Base-by-base conservation (phyloP, 2,797 vertebrate species). In the Esox masquinongy region DNA sequence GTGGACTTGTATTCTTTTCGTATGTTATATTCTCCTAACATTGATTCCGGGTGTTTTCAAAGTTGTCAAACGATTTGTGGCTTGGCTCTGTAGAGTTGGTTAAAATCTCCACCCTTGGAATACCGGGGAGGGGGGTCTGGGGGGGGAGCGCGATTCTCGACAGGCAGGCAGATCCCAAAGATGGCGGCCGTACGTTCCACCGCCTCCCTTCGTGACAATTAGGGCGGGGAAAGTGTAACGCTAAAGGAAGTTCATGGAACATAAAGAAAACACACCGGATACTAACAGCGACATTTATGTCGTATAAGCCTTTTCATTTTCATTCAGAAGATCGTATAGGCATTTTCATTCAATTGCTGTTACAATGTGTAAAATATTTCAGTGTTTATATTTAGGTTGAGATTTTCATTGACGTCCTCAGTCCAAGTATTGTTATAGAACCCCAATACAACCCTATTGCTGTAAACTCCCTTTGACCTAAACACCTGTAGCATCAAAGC, bases 121-220 rank as follows among this genome's bases (percentile, higher is more conserved):
- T 93, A 87, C 86, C 84, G 86, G 88, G 89, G 88, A 47, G 43
- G 43, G 43, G 43, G 43, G 43, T 47, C 43, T 47, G 43, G 9
- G 43, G 36, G 43, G 43, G 43, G 43, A 47, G 87, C 90, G 89
- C 91, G 85, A 84, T 78, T 49, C 87, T 88, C 88, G 82, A 88
- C 84, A 47, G 76, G 83, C 88, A 86, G 85, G 83, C 88, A 86
- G 85, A 75, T 90, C 84, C 87, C 80, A 89, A 95, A 95, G 93
- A 95, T 95, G 94, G 94, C 94, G 84, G 93, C 92, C 92, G 90
- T 84, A 77, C 80, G 86, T 80, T 92, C 85, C 87, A 74, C 91
- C 87, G 88, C 93, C 92, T 93, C 91, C 88, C 90, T 92, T 86
- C 83, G 88, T 82, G 83, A 83, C 79, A 90, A 93, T 91, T 77